Evolutionary conservation across 1,140 invertebrate genomes (phyloP).

Genomic region (Phymastichus coffea): DNA sequence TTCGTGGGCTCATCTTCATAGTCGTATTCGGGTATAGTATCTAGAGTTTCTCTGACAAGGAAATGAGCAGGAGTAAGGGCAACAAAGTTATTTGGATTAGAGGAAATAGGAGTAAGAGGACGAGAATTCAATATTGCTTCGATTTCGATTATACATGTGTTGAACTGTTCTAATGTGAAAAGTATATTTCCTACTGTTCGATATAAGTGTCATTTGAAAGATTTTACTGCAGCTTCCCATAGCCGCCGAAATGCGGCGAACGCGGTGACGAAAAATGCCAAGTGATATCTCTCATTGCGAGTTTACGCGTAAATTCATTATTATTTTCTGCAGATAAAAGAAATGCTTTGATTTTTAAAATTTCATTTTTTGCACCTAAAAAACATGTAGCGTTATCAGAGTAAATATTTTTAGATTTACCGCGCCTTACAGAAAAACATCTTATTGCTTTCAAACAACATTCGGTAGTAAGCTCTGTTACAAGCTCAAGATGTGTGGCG

Average conservation of each 20-base stretch:
- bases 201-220: no score
- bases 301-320: neutral
- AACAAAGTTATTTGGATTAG: conserved; percentile 31
- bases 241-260: no score
- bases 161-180: conserved; percentile 32
- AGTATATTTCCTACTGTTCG: neutral
- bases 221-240: neutral
- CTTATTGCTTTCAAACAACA: conserved; percentile 1
- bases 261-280: neutral
- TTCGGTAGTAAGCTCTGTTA: conserved; percentile 28
- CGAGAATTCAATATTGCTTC: no score
- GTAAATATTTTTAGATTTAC: neutral
- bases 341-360: neutral
- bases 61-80: conserved; percentile 3
- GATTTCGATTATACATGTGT: no score
- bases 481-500: conserved; percentile 36
- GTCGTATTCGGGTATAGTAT: conserved; percentile 14
- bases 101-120: conserved; percentile 30
- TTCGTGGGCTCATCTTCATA: conserved; percentile 10
- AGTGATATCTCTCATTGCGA: neutral
- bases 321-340: neutral
- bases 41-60: neutral
- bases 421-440: neutral
- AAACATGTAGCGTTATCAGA: neutral
- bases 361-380: conserved; percentile 6